Conservation (phyloP, 2,113 vertebrate species). For the Paraplagusia blochii region DNA sequence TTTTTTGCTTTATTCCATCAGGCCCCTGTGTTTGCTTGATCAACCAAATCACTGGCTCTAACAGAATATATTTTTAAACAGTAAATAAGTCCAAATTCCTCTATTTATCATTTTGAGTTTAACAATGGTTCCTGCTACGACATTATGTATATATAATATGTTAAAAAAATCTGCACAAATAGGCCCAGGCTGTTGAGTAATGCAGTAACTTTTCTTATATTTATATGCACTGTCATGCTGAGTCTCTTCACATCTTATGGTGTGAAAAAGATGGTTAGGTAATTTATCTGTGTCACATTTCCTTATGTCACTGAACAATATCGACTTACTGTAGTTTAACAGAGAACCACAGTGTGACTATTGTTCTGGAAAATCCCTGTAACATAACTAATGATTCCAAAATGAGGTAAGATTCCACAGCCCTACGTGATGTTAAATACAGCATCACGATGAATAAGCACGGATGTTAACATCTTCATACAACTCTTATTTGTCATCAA, state of each 20-base stretch:
- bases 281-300: conserved; percentile 35
- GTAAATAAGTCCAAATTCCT: no score
- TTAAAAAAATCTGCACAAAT: no score
- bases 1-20: no score
- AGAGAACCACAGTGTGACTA: conserved; percentile 4
- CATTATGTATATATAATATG: no score
- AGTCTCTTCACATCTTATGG: conserved; percentile 5
- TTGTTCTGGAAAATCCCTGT: conserved; percentile 1
- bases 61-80: no score
- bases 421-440: conserved; percentile 1
- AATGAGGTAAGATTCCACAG: conserved; percentile 1
- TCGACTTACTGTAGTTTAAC: conserved; percentile 5
- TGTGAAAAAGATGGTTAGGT: background rate
- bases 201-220: background rate
- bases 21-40: no score
- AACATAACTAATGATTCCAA: background rate
- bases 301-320: conserved; percentile 33
- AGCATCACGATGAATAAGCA: conserved; percentile 21
- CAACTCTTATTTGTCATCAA: no score
- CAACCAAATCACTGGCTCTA: no score
- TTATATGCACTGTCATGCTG: background rate
- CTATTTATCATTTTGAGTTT: no score
- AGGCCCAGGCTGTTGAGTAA: no score
- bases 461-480: background rate
- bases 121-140: no score